Percentiles rank a stretch among this genome's conserved stretches.
Conservation (phyloP, 2,113 vertebrate genomes). For the Campylomormyrus numenius region DNA sequence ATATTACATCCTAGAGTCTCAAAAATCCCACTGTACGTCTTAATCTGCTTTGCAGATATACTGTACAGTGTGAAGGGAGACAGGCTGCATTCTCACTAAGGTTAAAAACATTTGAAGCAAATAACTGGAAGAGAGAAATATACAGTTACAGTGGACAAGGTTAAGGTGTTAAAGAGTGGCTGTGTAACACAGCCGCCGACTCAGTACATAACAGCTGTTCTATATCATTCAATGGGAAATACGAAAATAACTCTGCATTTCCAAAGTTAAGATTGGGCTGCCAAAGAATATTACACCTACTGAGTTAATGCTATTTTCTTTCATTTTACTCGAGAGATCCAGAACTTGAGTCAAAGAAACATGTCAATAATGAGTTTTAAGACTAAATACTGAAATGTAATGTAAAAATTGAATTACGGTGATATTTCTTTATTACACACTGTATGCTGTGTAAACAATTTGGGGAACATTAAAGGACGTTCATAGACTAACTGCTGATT, state of each 20-base stretch:
- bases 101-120: neutral
- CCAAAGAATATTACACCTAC: slow-evolving; percentile 65
- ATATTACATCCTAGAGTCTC: neutral
- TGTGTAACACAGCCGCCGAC: neutral
- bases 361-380: slow-evolving; percentile 51
- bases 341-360: slow-evolving; percentile 53
- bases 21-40: neutral
- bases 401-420: neutral
- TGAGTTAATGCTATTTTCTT: slow-evolving; percentile 59
- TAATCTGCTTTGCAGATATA: no score
- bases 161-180: neutral
- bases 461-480: slow-evolving; percentile 67
- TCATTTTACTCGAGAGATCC: slow-evolving; percentile 48
- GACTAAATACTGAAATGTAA: slow-evolving; percentile 29
- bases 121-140: neutral
- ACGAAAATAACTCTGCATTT: neutral
- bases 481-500: slow-evolving; percentile 53
- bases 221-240: neutral
- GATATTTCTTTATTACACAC: slow-evolving; percentile 75
- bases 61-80: neutral
- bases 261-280: neutral
- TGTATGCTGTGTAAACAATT: slow-evolving; percentile 72
- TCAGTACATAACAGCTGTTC: neutral
- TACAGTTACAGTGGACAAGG: neutral
- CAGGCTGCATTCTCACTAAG: neutral